phyloP scores from a whole-genome alignment of 2,113 vertebrate species.

The Pollimyrus isidori region DNA sequence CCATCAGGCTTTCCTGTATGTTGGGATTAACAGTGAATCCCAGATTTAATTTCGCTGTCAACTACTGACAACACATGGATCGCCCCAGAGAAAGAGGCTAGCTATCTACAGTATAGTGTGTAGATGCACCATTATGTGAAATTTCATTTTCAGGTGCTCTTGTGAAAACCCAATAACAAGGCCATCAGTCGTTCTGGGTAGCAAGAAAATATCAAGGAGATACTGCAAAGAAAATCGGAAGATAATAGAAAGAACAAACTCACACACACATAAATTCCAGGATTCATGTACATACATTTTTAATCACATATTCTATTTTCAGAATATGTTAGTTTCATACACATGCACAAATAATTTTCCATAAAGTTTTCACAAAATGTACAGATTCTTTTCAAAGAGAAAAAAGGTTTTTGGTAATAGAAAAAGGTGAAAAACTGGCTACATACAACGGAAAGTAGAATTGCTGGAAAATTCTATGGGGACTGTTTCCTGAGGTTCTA shows the following conservation, averaged over 20 bases:
- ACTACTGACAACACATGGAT: constrained; percentile 18
- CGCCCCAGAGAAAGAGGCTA: constrained; percentile 7
- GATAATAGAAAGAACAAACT: not conserved
- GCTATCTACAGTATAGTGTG: constrained; percentile 7
- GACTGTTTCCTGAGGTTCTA: not conserved
- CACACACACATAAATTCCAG: not conserved
- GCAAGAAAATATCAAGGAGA: not conserved
- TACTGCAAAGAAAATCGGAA: not conserved
- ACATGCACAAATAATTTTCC: not conserved
- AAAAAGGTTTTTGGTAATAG: not conserved
- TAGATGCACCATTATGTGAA: constrained; percentile 21
- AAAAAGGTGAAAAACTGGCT: not conserved
- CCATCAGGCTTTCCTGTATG: not conserved
- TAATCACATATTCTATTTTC: not conserved
- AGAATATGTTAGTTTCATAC: not conserved
- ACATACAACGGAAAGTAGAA: not conserved
- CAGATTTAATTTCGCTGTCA: constrained; percentile 29
- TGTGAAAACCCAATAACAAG: constrained; percentile 41
- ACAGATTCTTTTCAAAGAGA: not conserved
- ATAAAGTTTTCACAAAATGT: not conserved
- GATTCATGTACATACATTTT: not conserved
- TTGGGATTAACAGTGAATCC: constrained; percentile 11
- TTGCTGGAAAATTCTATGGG: not conserved
- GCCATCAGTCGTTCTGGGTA: constrained; percentile 38
- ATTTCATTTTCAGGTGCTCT: constrained; percentile 32